Base-by-base conservation (phyloP, 2,113 vertebrate genomes). In the Cygnus atratus region DNA sequence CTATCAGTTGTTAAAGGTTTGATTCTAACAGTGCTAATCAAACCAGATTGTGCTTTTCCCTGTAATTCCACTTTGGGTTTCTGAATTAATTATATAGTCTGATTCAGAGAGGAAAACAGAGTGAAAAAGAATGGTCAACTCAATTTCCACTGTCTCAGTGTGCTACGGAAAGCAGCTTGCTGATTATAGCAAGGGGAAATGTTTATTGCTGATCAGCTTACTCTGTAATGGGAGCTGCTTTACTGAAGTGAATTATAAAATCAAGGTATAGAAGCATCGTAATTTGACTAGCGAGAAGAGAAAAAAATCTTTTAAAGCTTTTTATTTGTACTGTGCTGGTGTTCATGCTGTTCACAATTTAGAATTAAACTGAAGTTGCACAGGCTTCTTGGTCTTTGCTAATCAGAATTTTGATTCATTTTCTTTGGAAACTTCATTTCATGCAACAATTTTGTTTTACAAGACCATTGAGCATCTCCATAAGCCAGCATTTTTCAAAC, bases 331-430 rank as follows among this genome's bases (percentile, higher is more conserved):
- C 63, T 28, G 14, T 21, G 29, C 35, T 92, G 26, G 29, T 8
- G 5, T 37, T 88, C 74, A 55, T 43, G 18, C 10, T 10, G 17
- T 35, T 88, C 33, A 76, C 11, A 63, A 82, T 77, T 85, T 78
- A 75, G 75, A 80, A 39, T 50, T 58, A 88, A 63, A 37, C 26
- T 13, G 66, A 88, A 76, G 73, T 66, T 87, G 22, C 52, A 78
- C 55, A 66, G 55, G 73, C 13, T 75, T 37, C 3, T n/a, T 50
- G 80, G 43, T 72, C 85, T 93, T 83, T 86, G 44, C 39, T 78
- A 71, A 92, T 87, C 77, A 95, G 43, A 68, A n/a, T 87, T 96
- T 90, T 88, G n/a, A 94, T 92, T 78, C 7, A 77, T 94, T 88
- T 95, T 70, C 61, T 83, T 91, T 86, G 67, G 74, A 94, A 95